These are phyloP conservation scores for Macrotis lagotis DNA, from an alignment of 2,113 vertebrate species.

Conservation along the genomic window DNA sequence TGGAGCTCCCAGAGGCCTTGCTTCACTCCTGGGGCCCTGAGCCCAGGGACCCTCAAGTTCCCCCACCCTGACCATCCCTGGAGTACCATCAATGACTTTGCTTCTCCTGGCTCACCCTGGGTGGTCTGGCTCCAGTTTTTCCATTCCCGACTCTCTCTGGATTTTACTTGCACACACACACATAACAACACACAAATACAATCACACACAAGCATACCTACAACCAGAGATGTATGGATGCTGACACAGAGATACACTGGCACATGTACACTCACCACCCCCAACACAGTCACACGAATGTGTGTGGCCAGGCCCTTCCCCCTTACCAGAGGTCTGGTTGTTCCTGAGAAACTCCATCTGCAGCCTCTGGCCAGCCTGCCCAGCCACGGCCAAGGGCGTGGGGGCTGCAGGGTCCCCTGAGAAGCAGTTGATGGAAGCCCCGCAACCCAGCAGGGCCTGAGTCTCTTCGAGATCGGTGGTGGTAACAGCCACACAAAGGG, in stretches of 20 bases:
- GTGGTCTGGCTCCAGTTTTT: background rate
- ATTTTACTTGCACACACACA: background rate
- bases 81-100: background rate
- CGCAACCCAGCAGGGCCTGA: slow-evolving; percentile 93
- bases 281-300: background rate
- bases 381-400: slow-evolving; percentile 86
- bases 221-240: background rate
- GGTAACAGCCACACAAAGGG: slow-evolving; percentile 92
- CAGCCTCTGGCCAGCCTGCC: slow-evolving; percentile 87
- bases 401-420: slow-evolving; percentile 86
- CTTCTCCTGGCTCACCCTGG: background rate
- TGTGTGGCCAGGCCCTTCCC: too few species aligned
- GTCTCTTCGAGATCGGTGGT: slow-evolving; percentile 94
- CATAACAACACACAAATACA: background rate
- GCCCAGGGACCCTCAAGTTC: background rate
- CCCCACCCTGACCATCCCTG: background rate
- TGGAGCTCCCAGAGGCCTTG: background rate
- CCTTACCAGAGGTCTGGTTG: slow-evolving; percentile 91
- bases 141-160: background rate
- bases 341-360: slow-evolving; percentile 93
- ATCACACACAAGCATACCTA: background rate
- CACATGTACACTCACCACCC: background rate
- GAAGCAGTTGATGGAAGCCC: slow-evolving; percentile 90
- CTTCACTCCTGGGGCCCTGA: slow-evolving; percentile 65
- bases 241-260: background rate